Conservation (phyloP, 1,140 invertebrate species). For the Acromyrmex charruanus region DNA sequence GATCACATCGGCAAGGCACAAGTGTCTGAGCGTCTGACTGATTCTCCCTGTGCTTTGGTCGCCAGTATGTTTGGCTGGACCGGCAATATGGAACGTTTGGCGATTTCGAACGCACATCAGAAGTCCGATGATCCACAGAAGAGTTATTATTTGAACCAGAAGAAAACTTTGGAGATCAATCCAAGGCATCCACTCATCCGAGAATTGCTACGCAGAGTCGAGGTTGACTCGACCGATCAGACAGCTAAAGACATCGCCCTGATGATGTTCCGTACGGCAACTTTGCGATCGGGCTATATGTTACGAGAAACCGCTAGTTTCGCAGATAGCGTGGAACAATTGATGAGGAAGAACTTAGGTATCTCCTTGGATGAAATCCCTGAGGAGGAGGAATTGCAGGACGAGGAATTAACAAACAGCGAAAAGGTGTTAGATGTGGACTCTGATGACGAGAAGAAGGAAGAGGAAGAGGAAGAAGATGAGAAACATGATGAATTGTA, state of each 20-base stretch:
- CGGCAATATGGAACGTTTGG: constrained; percentile 99
- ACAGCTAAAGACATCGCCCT: constrained; percentile 95
- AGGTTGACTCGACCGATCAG: constrained; percentile 92
- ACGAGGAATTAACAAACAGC: constrained; percentile 81
- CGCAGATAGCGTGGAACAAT: constrained; percentile 94
- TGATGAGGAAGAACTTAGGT: constrained; percentile 94
- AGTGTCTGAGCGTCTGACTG: constrained; percentile 96
- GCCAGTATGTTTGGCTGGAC: constrained; percentile 99
- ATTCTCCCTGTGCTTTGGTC: constrained; percentile 98
- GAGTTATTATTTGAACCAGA: constrained; percentile 97
- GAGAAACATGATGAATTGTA: constrained; percentile 77
- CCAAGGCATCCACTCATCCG: constrained; percentile 98
- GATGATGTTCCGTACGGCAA: constrained; percentile 98
- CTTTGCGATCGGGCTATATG: constrained; percentile 96
- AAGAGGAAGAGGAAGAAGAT: constrained; percentile 60
- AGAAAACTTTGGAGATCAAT: constrained; percentile 99
- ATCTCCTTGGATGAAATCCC: constrained; percentile 92
- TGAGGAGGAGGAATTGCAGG: constrained; percentile 88
- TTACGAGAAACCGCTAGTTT: constrained; percentile 95
- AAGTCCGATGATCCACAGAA: constrained; percentile 97
- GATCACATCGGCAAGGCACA: constrained; percentile 94
- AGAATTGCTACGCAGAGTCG: constrained; percentile 95
- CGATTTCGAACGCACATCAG: constrained; percentile 98
- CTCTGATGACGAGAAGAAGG: constrained; percentile 86
- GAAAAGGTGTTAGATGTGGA: constrained; percentile 86